A percentile compares a stretch with the other conserved stretches of the same genome.
phyloP scores from a whole-genome alignment of 2,888 invertebrate genomes.

The Ophonus ardosiacus region DNA sequence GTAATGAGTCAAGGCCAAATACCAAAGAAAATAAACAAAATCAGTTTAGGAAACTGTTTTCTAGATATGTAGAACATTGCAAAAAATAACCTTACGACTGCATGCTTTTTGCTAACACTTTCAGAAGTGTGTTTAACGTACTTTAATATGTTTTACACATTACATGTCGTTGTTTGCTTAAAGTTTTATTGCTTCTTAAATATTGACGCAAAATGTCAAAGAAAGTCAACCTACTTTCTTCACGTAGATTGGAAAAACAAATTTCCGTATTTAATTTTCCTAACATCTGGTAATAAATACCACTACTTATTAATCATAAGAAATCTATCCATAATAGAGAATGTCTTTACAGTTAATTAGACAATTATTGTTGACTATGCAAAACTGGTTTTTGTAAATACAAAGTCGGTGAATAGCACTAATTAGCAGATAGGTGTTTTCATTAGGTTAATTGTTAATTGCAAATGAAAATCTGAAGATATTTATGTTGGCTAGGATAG shows the following conservation, averaged over 20 bases:
- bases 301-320: neutral
- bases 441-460: neutral
- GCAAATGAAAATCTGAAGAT: neutral
- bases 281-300: neutral
- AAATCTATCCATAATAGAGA: neutral
- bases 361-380: conserved; percentile 9
- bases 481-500: neutral
- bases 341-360: conserved; percentile 31
- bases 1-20: neutral
- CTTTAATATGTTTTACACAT: neutral
- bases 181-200: conserved; percentile 44
- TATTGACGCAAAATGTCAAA: conserved; percentile 29
- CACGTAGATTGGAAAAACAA: neutral
- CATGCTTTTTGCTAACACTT: conserved; percentile 2
- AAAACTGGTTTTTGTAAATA: conserved; percentile 1
- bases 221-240: conserved; percentile 44
- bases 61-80: neutral
- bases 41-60: conserved; percentile 10
- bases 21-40: conserved; percentile 2
- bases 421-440: conserved; percentile 18
- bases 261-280: conserved; percentile 31
- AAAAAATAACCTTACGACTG: conserved; percentile 7
- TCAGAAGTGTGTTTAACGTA: neutral
- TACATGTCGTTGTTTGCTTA: neutral
- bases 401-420: neutral